Evolutionary conservation across 2,888 invertebrate genomes (phyloP).

Genomic region (Polietes domitor): DNA sequence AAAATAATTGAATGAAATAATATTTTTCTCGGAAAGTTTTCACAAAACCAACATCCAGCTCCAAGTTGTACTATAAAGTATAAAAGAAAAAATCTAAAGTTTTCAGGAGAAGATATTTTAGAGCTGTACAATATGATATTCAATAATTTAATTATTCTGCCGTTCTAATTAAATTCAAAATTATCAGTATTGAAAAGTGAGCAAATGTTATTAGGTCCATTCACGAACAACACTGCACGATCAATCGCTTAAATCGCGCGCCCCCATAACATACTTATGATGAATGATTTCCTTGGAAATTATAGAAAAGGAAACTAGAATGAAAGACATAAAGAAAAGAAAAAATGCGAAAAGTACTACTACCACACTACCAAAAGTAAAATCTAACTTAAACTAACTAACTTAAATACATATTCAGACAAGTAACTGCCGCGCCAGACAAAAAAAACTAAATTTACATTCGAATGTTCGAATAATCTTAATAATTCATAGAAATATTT

Average conservation of each 20-base stretch:
- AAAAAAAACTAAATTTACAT: background rate
- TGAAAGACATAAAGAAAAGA: background rate
- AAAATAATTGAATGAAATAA: too few relatives aligned
- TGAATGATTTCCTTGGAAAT: background rate
- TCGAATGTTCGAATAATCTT: background rate
- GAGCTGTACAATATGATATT: too few relatives aligned
- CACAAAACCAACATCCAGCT: too few relatives aligned
- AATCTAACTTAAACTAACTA: background rate
- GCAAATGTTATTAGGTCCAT: too few relatives aligned
- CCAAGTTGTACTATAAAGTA: too few relatives aligned
- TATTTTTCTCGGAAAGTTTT: too few relatives aligned
- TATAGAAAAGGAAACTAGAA: background rate
- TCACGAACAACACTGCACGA: background rate
- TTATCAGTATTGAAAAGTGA: too few relatives aligned
- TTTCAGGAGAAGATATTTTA: too few relatives aligned
- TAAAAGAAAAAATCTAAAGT: too few relatives aligned
- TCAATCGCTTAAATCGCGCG: background rate
- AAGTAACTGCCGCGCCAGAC: slow-evolving; percentile 16
- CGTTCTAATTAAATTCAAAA: too few relatives aligned
- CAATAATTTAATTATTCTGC: too few relatives aligned
- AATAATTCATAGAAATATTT: background rate
- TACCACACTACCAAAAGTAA: background rate
- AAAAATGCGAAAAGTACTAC: too few relatives aligned
- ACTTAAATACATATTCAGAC: slow-evolving; percentile 10
- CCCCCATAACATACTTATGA: background rate